Percentiles rank a stretch among this genome's conserved stretches.
Evolutionary conservation across 2,888 invertebrate species (phyloP).

Genomic region (Phyllotreta striolata): DNA sequence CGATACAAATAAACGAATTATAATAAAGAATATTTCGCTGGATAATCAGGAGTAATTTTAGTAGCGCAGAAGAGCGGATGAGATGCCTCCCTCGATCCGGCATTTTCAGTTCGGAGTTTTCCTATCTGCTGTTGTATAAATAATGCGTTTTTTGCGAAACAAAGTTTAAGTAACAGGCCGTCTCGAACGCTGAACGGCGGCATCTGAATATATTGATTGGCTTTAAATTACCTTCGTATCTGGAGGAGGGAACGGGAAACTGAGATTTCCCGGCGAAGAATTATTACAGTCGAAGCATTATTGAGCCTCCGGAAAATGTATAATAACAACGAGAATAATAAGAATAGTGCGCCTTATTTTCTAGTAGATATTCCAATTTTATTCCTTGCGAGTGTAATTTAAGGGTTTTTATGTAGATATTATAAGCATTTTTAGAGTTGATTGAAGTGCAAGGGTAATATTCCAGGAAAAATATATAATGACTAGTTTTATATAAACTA

Average conservation of each 20-base stretch:
- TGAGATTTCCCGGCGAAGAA: constrained; percentile 7
- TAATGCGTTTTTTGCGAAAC: constrained; percentile 30
- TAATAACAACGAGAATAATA: too few relatives aligned
- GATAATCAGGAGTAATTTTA: neutral
- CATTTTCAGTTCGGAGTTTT: constrained; percentile 20
- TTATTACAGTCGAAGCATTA: constrained; percentile 3
- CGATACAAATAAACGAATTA: neutral
- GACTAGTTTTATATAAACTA: too few relatives aligned
- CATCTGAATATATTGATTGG: constrained; percentile 32
- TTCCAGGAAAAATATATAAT: too few relatives aligned
- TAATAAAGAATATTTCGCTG: too few relatives aligned
- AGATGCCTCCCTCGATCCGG: constrained; percentile 12
- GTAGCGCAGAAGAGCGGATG: neutral
- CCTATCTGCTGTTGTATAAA: constrained; percentile 31
- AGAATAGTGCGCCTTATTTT: too few relatives aligned
- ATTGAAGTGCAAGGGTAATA: too few relatives aligned
- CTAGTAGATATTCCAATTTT: too few relatives aligned
- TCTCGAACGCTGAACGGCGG: constrained; percentile 24
- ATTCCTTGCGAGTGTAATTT: too few relatives aligned
- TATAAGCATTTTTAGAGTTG: too few relatives aligned
- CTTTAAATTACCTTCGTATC: constrained; percentile 31
- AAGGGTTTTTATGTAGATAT: too few relatives aligned
- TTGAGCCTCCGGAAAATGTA: too few relatives aligned
- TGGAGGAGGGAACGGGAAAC: constrained; percentile 26
- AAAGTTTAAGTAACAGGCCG: constrained; percentile 31